Percentiles rank a stretch among this genome's conserved stretches.
phyloP scores from a whole-genome alignment of 2,888 invertebrate genomes.

The Apoda limacodes region DNA sequence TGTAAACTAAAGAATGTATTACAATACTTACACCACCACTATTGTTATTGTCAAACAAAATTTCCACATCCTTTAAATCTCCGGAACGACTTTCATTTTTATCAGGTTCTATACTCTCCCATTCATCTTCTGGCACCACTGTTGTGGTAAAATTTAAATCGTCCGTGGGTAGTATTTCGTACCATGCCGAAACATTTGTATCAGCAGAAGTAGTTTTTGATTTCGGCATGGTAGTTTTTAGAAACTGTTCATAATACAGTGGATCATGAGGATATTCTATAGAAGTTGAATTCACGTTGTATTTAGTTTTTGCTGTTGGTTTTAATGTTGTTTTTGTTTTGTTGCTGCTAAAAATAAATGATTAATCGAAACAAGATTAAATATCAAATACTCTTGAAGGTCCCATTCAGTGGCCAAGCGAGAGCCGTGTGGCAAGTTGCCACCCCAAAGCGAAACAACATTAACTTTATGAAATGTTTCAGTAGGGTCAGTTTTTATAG shows the following conservation, averaged over 20 bases:
- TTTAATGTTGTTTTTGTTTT: conserved; percentile 25
- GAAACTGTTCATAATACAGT: conserved; percentile 57
- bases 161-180: conserved; percentile 43
- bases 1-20: no score
- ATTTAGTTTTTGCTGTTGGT: conserved; percentile 25
- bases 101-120: conserved; percentile 48
- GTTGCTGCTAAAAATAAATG: no score
- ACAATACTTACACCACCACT: conserved; percentile 35
- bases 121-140: conserved; percentile 46
- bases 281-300: conserved; percentile 26
- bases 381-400: no score
- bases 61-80: conserved; percentile 58
- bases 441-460: no score
- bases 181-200: conserved; percentile 48
- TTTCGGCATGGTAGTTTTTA: conserved; percentile 44
- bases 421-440: no score
- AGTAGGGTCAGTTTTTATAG: no score
- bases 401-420: no score
- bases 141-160: conserved; percentile 32
- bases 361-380: no score
- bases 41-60: conserved; percentile 45
- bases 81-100: conserved; percentile 36
- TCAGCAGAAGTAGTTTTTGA: conserved; percentile 30
- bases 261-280: conserved; percentile 41
- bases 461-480: no score